Base-by-base conservation (phyloP, 1,140 invertebrate genomes). In the Eriocheir sinensis region DNA sequence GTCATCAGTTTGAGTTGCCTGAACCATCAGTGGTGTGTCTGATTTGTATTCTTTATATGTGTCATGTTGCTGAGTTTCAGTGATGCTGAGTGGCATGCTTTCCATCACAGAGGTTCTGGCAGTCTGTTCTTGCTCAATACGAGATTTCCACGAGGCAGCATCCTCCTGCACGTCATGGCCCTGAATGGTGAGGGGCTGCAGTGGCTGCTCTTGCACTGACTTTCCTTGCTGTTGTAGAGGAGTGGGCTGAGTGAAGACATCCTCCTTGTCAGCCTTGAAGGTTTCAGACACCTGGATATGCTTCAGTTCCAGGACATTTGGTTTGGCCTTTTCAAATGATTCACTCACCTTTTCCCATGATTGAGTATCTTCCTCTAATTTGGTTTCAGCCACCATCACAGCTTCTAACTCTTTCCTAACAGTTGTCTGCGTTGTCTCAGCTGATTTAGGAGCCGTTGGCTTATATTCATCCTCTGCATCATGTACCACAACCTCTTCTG, bases 401-500 rank as follows among this genome's bases (percentile, higher is more conserved):
- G 94, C 94, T 92, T 94, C 89, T 72, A 81, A 91, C 21, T 94
- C 80, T 79, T 94, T 94, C 30, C 41, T 91, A 53, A 94, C 94
- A 60, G 94, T 94, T 60, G 94, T 86, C 80, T 94, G 89, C 41
- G 79, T 94, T 38, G 94, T 94, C 9, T 40, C 53, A 17, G 21
- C 72, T 41, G n/a, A 30, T 34, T 92, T 88, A 27, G 94, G 94
- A 15, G 80, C 41, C 89, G 91, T 94, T 53, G 89, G 48, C 79
- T 86, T 36, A 60, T 94, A 94, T 27, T 72, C 27, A 21, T 94
- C 95, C 89, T 95, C 95, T 89, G 86, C 81, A 91, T 95, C 95
- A 93, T 94, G 94, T 81, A 95, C 79, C 48, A 94, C n/a, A 44
- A 95, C 81, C 38, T 95, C 95, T 21, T 93, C 85, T n/a, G 93